phyloP scores from a whole-genome alignment of 2,888 invertebrate genomes.

The Lasioglossum oenotherae region DNA sequence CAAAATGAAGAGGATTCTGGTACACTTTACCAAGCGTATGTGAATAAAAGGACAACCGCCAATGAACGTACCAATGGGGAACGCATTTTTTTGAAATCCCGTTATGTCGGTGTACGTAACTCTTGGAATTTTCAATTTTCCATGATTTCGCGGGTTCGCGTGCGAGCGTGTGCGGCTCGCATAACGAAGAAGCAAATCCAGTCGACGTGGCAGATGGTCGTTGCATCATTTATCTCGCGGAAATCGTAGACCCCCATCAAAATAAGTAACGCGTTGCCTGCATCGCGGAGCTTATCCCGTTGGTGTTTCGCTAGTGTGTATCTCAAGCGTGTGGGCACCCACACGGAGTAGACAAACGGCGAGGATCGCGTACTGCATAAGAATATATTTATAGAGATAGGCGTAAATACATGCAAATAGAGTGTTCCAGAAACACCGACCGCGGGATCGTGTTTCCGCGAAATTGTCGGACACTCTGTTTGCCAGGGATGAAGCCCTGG shows the following conservation, averaged over 20 bases:
- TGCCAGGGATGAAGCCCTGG: conserved; percentile 26
- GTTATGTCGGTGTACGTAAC: conserved; percentile 47
- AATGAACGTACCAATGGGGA: neutral
- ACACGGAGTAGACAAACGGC: neutral
- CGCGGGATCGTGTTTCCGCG: conserved; percentile 36
- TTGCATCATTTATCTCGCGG: conserved; percentile 70
- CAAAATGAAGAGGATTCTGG: neutral
- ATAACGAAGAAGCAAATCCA: conserved; percentile 67
- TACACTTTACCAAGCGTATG: neutral
- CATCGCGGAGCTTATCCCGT: conserved; percentile 27
- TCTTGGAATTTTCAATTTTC: conserved; percentile 46
- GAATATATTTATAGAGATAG: conserved; percentile 39
- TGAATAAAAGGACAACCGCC: neutral
- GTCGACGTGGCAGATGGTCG: conserved; percentile 49
- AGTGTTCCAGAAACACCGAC: conserved; percentile 39
- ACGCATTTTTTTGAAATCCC: conserved; percentile 38
- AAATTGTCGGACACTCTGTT: conserved; percentile 15
- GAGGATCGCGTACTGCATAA: conserved; percentile 21
- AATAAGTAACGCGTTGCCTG: conserved; percentile 60
- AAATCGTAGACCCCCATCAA: conserved; percentile 69
- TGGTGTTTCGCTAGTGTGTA: neutral
- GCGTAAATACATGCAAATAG: conserved; percentile 48
- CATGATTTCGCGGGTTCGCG: conserved; percentile 40
- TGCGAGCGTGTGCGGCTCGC: conserved; percentile 41
- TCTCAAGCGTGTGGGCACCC: neutral